Conservation (phyloP, 2,113 vertebrate species). For the Mystacornis crossleyi region DNA sequence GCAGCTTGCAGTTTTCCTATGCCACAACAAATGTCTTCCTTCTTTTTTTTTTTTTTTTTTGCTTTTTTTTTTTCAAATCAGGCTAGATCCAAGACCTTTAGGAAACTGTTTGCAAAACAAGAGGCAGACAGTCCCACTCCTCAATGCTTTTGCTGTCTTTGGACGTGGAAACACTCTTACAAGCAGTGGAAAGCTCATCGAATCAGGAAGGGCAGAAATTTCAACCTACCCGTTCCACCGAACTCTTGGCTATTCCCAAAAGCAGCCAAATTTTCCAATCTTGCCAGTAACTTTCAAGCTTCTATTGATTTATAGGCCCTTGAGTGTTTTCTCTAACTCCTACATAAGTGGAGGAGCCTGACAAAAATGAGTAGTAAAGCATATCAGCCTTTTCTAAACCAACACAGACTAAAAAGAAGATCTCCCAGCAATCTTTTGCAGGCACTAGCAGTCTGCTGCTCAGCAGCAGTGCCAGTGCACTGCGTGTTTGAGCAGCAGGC, state of each 20-base stretch:
- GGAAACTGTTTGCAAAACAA: not conserved
- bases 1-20: not conserved
- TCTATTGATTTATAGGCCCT: not conserved
- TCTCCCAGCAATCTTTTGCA: not conserved
- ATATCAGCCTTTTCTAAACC: not conserved
- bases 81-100: not conserved
- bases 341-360: rapidly evolving
- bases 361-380: not conserved
- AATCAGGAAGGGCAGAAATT: not conserved
- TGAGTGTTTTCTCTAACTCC: not conserved
- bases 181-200: rapidly evolving
- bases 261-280: not conserved
- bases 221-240: not conserved
- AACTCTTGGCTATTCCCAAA: not conserved
- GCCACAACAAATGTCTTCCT: not conserved
- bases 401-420: not conserved
- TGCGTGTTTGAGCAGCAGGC: rapidly evolving
- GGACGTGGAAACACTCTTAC: not conserved
- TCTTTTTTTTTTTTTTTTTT: not conserved
- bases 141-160: not conserved
- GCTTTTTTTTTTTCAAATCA: not conserved
- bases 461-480: not conserved
- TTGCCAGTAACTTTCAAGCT: not conserved
- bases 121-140: not conserved
- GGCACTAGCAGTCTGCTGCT: not conserved